Base-by-base conservation (phyloP, 2,113 vertebrate species). In the Python bivittatus region DNA sequence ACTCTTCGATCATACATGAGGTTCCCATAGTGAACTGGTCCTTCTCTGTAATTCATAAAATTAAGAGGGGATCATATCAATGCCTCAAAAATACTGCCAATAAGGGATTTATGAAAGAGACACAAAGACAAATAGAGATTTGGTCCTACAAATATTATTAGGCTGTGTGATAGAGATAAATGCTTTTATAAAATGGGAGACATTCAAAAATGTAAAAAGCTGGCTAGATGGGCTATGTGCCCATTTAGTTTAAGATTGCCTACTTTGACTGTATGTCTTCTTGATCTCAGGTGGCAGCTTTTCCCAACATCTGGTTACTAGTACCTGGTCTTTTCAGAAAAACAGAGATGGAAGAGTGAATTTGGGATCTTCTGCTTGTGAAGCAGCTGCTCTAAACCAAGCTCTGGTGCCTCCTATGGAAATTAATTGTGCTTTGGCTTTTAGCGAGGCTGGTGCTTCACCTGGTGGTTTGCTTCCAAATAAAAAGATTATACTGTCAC, bases 1-100 rank as follows among this genome's bases (percentile, higher is more conserved):
- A 99, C 98, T 23, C 98, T 98, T 0, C 98, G 96, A 94, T 99
- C 99, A 54, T 98, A 98, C 98, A 99, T 99, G 61, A 99, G 98
- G 96, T 99, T 99, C 92, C 97, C 97, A 72, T 97, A 98, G 23
- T 4, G 94, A 6, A 27, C 1, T 0, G 95, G 92, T 0, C 94
- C 96, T 57, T 97, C 98, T 54, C 99, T 99, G 96, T 8, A 94
- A 95, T 53, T 92, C 0, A 93, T 87, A 86, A 95, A 48, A 44
- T 88, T 54, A 83, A 88, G 27, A 79, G 10, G 5, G 1, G 29
- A 29, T 20, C 23, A 58, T 27, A 60, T 10, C 0, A 42, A 3
- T 64, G 4, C 23, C 25, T 84, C 20, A 8, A 56, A 88, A 88
- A 89, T 84, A 23, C 3, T 61, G 13, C 61, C 61, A 27, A 53